Base-by-base conservation (phyloP, 2,888 invertebrate species). In the Ganaspis brasiliensis region DNA sequence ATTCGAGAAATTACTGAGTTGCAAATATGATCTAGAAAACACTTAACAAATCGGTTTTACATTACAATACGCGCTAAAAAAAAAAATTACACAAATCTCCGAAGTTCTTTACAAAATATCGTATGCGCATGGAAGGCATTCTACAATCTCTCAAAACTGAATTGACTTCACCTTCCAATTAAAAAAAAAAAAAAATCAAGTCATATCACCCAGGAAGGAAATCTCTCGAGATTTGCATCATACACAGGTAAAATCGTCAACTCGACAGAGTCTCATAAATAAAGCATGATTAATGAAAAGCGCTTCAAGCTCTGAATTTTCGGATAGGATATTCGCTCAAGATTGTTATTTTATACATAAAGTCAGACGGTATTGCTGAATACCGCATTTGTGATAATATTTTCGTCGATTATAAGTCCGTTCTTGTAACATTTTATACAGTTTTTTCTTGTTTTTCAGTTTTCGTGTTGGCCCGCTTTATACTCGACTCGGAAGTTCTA, bases 381-480 rank as follows among this genome's bases (percentile, higher is more conserved):
- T 63, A 67, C 67, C 67, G 67, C 10, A 10, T 67, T 67, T 24
- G 45, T 40, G 26, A 67, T 63, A 63, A 45, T 67, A 67, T 67
- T 67, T 67, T 67, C 67, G 67, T 67, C 67, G 45, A 40, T 67
- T 67, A 67, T 45, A 49, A 63, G 67, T 67, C 45, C 67, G n/a
- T 49, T 67, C 40, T 67, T 45, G n/a, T n/a, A 67, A 67, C 14
- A 67, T 67, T 67, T 52, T 45, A 67, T 67, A 67, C 40, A 49
- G 45, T 49, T 67, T 61, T 45, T 14, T 59, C 31, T 16, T 40
- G n/a, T 45, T 49, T 3, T 49, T 49, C 5, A 5, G 1, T 49
- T 14, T 40, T 35, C 12, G 40, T 40, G 16, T n/a, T n/a, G 14
- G 19, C 37, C 40, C 40, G 63, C 14, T 40, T 14, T 63, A 37